Evolutionary conservation across 1,140 invertebrate species (phyloP).

Genomic region (Chrysomallon squamiferum): DNA sequence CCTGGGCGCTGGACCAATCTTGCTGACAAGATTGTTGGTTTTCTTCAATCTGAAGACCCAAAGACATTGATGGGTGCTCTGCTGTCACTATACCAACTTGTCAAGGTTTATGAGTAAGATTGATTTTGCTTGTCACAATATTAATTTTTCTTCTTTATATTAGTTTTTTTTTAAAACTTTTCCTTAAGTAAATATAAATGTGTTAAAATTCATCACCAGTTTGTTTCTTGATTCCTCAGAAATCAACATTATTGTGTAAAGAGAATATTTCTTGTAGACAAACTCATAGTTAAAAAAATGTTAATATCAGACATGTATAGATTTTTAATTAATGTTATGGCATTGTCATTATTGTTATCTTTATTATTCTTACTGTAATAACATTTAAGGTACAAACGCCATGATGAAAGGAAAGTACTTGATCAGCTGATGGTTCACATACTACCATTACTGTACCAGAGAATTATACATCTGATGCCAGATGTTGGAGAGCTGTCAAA

Average conservation of each 20-base stretch:
- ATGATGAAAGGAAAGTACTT: constrained; percentile 85
- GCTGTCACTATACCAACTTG: constrained; percentile 90
- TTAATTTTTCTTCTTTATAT: not conserved
- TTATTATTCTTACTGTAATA: no score
- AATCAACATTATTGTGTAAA: no score
- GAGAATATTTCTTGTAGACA: no score
- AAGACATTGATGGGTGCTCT: constrained; percentile 89
- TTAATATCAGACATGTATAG: no score
- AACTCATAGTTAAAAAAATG: no score
- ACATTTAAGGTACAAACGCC: constrained; percentile 85
- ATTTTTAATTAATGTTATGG: no score
- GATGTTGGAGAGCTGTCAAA: constrained; percentile 88
- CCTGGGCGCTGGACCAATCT: constrained; percentile 94
- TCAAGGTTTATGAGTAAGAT: constrained; percentile 92
- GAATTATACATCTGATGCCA: constrained; percentile 80
- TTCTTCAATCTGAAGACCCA: constrained; percentile 82
- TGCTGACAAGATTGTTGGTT: constrained; percentile 90
- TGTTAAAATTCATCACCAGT: no score
- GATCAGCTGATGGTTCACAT: constrained; percentile 95
- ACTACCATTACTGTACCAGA: constrained; percentile 88
- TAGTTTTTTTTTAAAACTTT: no score
- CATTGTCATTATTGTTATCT: no score
- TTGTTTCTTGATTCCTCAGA: no score
- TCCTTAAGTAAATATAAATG: no score
- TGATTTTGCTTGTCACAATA: not conserved